These are phyloP conservation scores for Bombus affinis DNA, from an alignment of 1,140 invertebrate species.

Conservation along the genomic window DNA sequence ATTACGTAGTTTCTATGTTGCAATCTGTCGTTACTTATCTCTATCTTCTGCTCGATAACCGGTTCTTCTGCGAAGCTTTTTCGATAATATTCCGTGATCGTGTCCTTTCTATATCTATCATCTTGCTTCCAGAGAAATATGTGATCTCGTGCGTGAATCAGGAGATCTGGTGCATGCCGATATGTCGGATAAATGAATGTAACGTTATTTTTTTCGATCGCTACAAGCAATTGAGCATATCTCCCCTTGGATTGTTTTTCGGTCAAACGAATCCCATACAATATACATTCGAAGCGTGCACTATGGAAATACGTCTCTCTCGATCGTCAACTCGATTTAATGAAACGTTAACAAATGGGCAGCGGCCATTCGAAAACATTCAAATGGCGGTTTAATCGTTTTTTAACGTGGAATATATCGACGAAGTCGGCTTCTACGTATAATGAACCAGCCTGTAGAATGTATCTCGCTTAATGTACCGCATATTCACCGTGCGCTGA, in stretches of 20 bases:
- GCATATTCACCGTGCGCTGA: not conserved
- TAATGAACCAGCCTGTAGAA: not conserved
- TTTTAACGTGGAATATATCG: not conserved
- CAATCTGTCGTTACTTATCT: conserved; percentile 4
- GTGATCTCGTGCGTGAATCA: not conserved
- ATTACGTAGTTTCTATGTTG: conserved; percentile 28
- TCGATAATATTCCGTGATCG: conserved; percentile 16
- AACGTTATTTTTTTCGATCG: not conserved
- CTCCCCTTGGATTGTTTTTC: not conserved
- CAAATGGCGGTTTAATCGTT: not conserved
- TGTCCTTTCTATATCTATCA: not conserved
- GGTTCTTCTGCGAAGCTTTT: not conserved
- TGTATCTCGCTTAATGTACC: not conserved
- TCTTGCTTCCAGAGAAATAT: not conserved
- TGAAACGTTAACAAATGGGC: not conserved
- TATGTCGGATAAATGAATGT: not conserved
- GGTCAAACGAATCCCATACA: not conserved
- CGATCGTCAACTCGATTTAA: not conserved
- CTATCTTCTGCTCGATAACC: not conserved
- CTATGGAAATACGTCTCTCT: not conserved
- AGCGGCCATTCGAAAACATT: not conserved
- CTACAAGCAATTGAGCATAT: not conserved
- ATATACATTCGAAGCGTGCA: not conserved
- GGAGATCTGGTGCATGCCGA: not conserved
- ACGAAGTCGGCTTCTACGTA: not conserved